phyloP scores from a whole-genome alignment of 2,888 invertebrate species.

The Platycnemis pennipes region DNA sequence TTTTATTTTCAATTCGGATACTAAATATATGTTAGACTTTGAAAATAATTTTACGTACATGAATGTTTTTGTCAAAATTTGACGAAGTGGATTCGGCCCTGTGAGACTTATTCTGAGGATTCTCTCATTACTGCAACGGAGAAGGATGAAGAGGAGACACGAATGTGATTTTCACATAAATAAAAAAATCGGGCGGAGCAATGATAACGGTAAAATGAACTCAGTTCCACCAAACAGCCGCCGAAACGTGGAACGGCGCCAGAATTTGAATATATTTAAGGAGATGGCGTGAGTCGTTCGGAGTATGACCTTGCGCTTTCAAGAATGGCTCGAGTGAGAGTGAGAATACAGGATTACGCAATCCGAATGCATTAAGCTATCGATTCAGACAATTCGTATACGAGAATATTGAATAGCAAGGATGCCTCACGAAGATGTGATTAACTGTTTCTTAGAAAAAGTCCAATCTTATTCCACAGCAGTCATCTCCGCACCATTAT shows the following conservation, averaged over 20 bases:
- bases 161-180: neutral
- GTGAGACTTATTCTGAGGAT: no score
- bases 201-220: neutral
- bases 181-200: neutral
- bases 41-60: no score
- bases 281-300: neutral
- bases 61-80: no score
- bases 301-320: neutral
- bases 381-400: neutral
- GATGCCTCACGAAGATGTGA: neutral
- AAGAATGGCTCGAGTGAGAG: neutral
- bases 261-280: neutral
- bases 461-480: no score
- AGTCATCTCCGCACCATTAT: no score
- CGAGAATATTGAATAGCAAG: neutral
- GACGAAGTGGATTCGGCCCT: no score
- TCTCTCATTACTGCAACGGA: no score
- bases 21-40: no score
- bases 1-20: no score
- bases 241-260: neutral
- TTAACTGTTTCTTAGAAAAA: no score
- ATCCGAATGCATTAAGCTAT: neutral
- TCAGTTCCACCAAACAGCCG: neutral
- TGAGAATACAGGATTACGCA: constrained; percentile 1
- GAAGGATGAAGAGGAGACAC: no score